Conservation (phyloP, 1,140 invertebrate species). For the Chrysopa pallens region DNA sequence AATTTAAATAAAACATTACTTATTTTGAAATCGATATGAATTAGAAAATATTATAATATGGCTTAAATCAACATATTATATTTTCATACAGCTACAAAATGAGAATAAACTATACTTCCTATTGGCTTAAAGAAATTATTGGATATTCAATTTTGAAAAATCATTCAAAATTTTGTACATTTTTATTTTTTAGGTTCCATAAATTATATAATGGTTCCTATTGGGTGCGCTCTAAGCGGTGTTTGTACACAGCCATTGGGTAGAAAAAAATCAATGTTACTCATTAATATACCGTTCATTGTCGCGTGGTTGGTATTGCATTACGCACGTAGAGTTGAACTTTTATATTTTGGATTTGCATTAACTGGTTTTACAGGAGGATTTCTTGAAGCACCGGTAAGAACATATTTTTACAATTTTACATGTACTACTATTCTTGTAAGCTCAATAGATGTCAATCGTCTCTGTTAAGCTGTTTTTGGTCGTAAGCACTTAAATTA, state of each 20-base stretch:
- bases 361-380: constrained; percentile 54
- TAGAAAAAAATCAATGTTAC: constrained; percentile 48
- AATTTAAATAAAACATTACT: too few species aligned
- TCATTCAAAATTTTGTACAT: neutral
- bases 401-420: constrained; percentile 17
- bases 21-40: too few species aligned
- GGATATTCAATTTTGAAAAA: too few species aligned
- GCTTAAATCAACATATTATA: too few species aligned
- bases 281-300: constrained; percentile 52
- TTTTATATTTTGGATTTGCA: constrained; percentile 44
- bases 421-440: too few species aligned
- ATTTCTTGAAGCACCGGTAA: constrained; percentile 57
- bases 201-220: constrained; percentile 53
- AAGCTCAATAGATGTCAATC: too few species aligned
- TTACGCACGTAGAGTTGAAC: constrained; percentile 33
- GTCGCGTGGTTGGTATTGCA: constrained; percentile 51
- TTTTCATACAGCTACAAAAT: too few species aligned
- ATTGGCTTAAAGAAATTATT: too few species aligned
- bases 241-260: constrained; percentile 46
- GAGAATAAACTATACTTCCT: too few species aligned
- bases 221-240: constrained; percentile 56
- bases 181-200: constrained; percentile 39
- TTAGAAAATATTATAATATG: too few species aligned
- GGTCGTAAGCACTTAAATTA: too few species aligned
- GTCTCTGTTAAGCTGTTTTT: too few species aligned